Evolutionary conservation across 2,797 vertebrate species (phyloP).

Genomic region (Falco concolor): DNA sequence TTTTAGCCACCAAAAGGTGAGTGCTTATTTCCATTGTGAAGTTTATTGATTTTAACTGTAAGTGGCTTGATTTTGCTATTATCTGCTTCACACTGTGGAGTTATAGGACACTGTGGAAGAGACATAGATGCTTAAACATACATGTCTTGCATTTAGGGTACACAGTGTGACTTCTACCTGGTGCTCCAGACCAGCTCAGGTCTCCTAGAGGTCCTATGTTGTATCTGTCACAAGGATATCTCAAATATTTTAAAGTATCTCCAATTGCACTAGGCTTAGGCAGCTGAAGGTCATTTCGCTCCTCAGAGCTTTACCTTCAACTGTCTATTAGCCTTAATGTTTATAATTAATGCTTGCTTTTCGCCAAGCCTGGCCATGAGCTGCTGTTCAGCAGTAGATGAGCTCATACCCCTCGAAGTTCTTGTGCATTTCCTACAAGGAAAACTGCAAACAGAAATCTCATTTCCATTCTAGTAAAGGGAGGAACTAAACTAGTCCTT

Average conservation of each 20-base stretch:
- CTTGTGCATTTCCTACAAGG: neutral
- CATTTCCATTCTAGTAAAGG: neutral
- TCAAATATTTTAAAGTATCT: neutral
- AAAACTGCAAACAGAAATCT: neutral
- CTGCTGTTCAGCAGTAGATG: neutral
- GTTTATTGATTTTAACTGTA: neutral
- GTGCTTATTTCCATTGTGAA: neutral
- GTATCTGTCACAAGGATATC: neutral
- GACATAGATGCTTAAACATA: neutral
- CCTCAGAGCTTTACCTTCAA: neutral
- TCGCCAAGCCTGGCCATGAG: neutral
- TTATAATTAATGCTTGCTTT: neutral
- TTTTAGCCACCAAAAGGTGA: neutral
- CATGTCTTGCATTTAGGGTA: neutral
- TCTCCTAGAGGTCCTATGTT: neutral
- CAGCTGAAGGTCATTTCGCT: neutral
- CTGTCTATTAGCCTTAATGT: neutral
- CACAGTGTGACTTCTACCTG: neutral
- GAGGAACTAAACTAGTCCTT: neutral
- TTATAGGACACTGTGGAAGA: neutral
- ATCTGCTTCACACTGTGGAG: neutral
- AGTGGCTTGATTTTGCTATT: neutral
- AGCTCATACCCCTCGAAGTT: neutral
- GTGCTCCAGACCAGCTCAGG: neutral
- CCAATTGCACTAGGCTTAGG: neutral